Conservation (phyloP, 2,888 invertebrate genomes). For the Drosophila nigricruria region DNA sequence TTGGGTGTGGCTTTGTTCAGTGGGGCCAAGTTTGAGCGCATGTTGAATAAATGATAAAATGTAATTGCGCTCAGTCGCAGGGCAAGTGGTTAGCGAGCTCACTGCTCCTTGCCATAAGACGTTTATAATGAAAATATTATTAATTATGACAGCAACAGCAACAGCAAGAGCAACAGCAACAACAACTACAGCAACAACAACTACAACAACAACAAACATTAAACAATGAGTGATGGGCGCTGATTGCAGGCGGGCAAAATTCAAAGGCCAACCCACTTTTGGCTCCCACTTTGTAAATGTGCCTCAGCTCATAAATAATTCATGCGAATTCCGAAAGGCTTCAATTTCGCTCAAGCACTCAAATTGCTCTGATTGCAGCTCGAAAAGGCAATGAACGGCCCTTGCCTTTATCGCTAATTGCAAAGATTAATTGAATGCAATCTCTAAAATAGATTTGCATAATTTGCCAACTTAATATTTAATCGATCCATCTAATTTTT, state of each 20-base stretch:
- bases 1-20: conserved; percentile 20
- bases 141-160: conserved; percentile 74
- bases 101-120: conserved; percentile 63
- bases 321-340: conserved; percentile 69
- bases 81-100: conserved; percentile 42
- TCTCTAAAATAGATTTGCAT: conserved; percentile 36
- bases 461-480: conserved; percentile 60
- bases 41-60: conserved; percentile 82
- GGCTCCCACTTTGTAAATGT: conserved; percentile 40
- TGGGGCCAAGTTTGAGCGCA: conserved; percentile 54
- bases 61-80: conserved; percentile 69
- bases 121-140: conserved; percentile 82
- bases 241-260: conserved; percentile 55
- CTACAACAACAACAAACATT: conserved; percentile 32
- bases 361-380: conserved; percentile 69
- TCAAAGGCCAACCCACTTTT: neutral
- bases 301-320: conserved; percentile 68
- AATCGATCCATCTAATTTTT: conserved; percentile 61
- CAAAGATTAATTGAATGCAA: conserved; percentile 71
- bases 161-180: conserved; percentile 44
- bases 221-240: conserved; percentile 71
- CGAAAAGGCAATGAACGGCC: conserved; percentile 57
- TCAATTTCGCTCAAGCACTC: conserved; percentile 55
- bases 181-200: conserved; percentile 48
- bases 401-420: conserved; percentile 72